Percentiles rank a stretch among this genome's conserved stretches.
These are phyloP conservation scores for Aspidapion aeneum DNA, from an alignment of 2,888 invertebrate species.

Conservation along the genomic window DNA sequence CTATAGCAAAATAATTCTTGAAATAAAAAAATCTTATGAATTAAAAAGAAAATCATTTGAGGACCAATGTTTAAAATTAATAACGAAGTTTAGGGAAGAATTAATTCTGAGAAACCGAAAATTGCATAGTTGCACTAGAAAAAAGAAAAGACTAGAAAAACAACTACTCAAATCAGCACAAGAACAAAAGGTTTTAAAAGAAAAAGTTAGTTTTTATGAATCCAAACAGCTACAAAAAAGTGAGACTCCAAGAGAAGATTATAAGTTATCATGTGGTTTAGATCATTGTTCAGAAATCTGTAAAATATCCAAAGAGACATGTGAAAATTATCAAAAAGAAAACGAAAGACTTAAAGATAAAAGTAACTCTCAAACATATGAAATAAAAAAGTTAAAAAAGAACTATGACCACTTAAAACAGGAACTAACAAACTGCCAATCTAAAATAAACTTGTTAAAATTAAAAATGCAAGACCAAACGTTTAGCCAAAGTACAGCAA, in stretches of 20 bases:
- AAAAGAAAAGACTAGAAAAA: slow-evolving; percentile 24
- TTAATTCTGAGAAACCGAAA: slow-evolving; percentile 20
- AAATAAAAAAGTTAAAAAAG: slow-evolving; percentile 22
- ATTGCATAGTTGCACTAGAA: slow-evolving; percentile 21
- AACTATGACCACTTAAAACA: slow-evolving; percentile 27
- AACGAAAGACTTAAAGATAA: slow-evolving; percentile 17
- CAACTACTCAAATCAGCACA: slow-evolving; percentile 21
- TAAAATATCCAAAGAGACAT: slow-evolving; percentile 2
- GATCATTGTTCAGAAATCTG: slow-evolving; percentile 19
- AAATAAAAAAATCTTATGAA: slow-evolving; percentile 24
- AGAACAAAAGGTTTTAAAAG: slow-evolving; percentile 24
- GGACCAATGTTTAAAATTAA: slow-evolving; percentile 20
- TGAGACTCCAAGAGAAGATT: slow-evolving; percentile 3
- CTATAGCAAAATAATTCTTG: slow-evolving; percentile 18
- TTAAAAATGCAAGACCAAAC: slow-evolving; percentile 16
- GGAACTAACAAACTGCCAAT: slow-evolving; percentile 30
- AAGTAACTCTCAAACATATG: slow-evolving; percentile 22
- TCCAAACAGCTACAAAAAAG: slow-evolving; percentile 13
- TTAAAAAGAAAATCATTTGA: slow-evolving; percentile 24
- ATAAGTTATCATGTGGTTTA: slow-evolving; percentile 10
- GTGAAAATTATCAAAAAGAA: slow-evolving; percentile 17
- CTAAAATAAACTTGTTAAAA: slow-evolving; percentile 28
- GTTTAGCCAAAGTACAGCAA: slow-evolving; percentile 7
- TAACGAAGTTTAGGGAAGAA: slow-evolving; percentile 26
- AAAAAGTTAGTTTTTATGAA: slow-evolving; percentile 12